Conservation (phyloP, 2,797 vertebrate genomes). For the Fistularia tabacaria region DNA sequence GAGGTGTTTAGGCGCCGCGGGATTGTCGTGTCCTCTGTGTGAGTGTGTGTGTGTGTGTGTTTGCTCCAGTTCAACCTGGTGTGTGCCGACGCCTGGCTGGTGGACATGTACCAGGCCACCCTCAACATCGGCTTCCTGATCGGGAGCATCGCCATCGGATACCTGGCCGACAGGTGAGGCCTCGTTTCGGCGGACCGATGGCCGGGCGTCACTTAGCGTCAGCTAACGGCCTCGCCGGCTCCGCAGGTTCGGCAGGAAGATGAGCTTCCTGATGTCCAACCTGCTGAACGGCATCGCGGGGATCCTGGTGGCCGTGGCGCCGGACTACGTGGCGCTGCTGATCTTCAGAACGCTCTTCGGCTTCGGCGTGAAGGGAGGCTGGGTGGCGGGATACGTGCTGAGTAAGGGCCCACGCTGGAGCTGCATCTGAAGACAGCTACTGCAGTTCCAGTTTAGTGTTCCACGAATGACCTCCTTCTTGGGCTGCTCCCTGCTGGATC, state of each 20-base stretch:
- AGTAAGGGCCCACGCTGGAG: constrained; percentile 41
- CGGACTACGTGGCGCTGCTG: constrained; percentile 83
- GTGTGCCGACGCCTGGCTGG: constrained; percentile 84
- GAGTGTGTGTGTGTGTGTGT: too few relatives aligned
- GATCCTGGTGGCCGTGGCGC: constrained; percentile 85
- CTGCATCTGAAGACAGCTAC: too few relatives aligned
- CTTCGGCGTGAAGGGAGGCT: constrained; percentile 89
- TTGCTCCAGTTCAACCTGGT: constrained; percentile 86
- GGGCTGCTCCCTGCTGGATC: too few relatives aligned
- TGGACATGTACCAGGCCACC: constrained; percentile 88
- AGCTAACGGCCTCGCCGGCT: background rate
- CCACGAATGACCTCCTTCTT: too few relatives aligned
- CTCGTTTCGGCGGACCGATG: too few relatives aligned
- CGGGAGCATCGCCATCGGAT: constrained; percentile 86
- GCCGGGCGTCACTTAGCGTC: background rate
- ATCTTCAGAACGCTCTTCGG: constrained; percentile 89
- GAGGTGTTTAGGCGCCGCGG: too few relatives aligned
- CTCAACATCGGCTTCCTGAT: constrained; percentile 89
- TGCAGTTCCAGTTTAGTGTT: too few relatives aligned
- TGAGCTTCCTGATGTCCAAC: constrained; percentile 84
- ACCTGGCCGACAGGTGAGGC: constrained; percentile 86
- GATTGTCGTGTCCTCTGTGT: background rate
- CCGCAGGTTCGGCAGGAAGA: constrained; percentile 86
- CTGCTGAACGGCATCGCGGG: constrained; percentile 83
- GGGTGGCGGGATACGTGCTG: constrained; percentile 90